These are phyloP conservation scores for Astreopora myriophthalma DNA, from an alignment of 64 coral and sea anemone genomes.

Conservation along the genomic window DNA sequence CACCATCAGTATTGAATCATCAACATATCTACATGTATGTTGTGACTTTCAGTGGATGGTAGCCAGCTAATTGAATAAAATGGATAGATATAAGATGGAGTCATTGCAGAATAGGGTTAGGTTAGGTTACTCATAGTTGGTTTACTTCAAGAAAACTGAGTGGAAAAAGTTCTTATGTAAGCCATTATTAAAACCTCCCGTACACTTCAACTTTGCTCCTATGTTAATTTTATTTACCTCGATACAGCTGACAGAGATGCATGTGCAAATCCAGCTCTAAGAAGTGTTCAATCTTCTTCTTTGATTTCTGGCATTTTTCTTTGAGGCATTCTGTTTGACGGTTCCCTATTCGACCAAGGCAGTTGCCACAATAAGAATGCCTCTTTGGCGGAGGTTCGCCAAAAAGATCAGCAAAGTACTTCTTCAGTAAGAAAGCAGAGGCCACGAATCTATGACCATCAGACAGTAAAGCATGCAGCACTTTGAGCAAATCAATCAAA, in stretches of 20 bases:
- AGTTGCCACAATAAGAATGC: constrained; percentile 53
- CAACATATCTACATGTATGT: not conserved
- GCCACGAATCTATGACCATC: constrained; percentile 58
- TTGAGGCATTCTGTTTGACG: not conserved
- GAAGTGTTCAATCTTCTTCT: constrained; percentile 36
- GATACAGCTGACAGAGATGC: not conserved
- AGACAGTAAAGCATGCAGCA: constrained; percentile 35
- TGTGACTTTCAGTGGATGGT: not conserved
- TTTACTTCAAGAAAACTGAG: not conserved
- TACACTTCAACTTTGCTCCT: not conserved
- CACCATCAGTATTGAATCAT: not conserved
- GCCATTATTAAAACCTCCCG: not conserved
- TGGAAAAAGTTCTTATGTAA: not conserved
- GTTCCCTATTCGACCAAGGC: constrained; percentile 9
- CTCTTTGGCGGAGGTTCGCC: constrained; percentile 32
- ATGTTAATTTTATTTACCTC: not conserved
- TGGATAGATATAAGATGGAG: not conserved
- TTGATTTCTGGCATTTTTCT: constrained; percentile 13
- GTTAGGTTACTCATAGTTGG: too few relatives aligned
- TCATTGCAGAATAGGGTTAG: not conserved
- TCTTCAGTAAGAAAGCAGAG: constrained; percentile 62
- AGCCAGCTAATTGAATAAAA: not conserved
- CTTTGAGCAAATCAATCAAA: constrained; percentile 50
- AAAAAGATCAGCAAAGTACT: constrained; percentile 66
- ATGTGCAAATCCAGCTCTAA: constrained; percentile 25